Conservation (phyloP, 2,113 vertebrate species). For the Pelodiscus sinensis region DNA sequence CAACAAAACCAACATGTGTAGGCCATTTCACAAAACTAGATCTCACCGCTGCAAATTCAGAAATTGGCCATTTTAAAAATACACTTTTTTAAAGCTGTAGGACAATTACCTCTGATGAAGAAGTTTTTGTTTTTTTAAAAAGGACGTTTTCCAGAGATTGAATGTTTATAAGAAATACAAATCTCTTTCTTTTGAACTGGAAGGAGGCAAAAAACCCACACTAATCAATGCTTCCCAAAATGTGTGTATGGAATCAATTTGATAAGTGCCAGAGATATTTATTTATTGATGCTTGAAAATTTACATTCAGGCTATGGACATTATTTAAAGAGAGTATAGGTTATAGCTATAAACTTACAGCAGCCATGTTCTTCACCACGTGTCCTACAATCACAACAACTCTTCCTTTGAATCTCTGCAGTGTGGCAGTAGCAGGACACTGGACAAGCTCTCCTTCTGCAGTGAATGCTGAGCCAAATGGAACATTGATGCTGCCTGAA, state of each 20-base stretch:
- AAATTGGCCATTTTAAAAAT: background rate
- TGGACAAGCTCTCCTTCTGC: constrained; percentile 88
- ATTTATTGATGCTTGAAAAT: background rate
- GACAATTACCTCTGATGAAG: background rate
- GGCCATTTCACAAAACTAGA: background rate
- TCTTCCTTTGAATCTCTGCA: constrained; percentile 90
- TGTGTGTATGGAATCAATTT: background rate
- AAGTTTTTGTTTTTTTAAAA: background rate
- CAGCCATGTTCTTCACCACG: constrained; percentile 83
- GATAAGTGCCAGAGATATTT: background rate
- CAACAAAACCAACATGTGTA: background rate
- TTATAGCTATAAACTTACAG: constrained; percentile 76
- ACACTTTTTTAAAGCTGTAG: background rate
- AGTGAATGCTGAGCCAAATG: constrained; percentile 85
- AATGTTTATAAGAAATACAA: background rate
- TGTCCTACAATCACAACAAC: constrained; percentile 95
- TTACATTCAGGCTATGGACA: background rate
- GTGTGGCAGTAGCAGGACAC: constrained; percentile 81
- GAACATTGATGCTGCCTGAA: constrained; percentile 93
- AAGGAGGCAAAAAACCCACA: background rate
- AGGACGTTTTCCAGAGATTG: background rate
- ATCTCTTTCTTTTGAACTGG: background rate
- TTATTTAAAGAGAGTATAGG: background rate
- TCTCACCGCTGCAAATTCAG: background rate
- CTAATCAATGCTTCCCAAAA: background rate